phyloP scores from a whole-genome alignment of 2,888 invertebrate genomes.

The Galerucella nymphaeae region DNA sequence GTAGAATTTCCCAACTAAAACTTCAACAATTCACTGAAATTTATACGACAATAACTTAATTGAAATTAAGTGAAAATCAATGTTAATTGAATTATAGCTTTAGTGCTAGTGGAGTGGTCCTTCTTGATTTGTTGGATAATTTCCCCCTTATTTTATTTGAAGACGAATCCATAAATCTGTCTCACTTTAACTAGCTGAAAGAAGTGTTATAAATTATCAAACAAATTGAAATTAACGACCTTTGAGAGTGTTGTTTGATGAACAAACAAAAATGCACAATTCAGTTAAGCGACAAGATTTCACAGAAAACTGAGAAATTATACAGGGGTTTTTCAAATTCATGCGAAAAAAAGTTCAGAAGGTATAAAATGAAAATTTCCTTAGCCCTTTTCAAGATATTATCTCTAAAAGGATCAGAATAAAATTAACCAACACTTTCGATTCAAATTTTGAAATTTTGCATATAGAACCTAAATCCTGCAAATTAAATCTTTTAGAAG shows the following conservation, averaged over 20 bases:
- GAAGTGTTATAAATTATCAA: constrained; percentile 14
- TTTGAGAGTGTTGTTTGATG: not conserved
- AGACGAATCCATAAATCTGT: constrained; percentile 12
- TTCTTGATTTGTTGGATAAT: constrained; percentile 4
- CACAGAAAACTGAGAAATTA: not conserved
- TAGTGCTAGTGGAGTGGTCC: not conserved
- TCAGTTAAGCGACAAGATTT: not conserved
- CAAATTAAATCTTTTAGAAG: too few relatives aligned
- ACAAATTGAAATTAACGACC: constrained; percentile 16
- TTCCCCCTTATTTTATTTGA: constrained; percentile 10
- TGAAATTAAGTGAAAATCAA: constrained; percentile 13
- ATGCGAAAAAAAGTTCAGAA: too few relatives aligned
- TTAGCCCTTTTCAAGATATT: too few relatives aligned
- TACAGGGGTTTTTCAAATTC: not conserved
- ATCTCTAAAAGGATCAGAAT: too few relatives aligned
- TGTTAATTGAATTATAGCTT: constrained; percentile 9
- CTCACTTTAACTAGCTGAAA: constrained; percentile 9
- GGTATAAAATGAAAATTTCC: too few relatives aligned
- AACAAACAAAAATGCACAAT: not conserved
- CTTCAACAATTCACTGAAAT: not conserved
- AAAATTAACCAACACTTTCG: too few relatives aligned
- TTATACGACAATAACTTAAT: constrained; percentile 1
- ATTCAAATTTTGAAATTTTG: too few relatives aligned
- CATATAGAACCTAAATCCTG: too few relatives aligned
- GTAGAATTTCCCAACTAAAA: not conserved